Conservation (phyloP, 2,888 invertebrate genomes). For the Himalopsyche kuldschensis region DNA sequence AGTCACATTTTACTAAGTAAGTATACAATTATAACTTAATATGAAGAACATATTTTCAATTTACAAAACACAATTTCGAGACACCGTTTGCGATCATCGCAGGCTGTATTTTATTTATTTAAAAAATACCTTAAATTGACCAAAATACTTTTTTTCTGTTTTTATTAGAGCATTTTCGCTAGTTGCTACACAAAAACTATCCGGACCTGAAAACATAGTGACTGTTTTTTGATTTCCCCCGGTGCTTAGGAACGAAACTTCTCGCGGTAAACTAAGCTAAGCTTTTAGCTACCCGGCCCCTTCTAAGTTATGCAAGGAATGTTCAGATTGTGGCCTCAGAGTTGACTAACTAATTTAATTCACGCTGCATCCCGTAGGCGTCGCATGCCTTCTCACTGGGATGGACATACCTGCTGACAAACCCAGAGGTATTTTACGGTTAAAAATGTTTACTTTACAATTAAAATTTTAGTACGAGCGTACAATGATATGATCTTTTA, state of each 20-base stretch:
- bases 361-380: conserved; percentile 1
- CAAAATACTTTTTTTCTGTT: no score
- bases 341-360: conserved; percentile 5
- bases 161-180: no score
- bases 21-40: no score
- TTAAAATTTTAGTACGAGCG: no score
- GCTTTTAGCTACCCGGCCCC: background rate
- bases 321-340: background rate
- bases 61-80: no score
- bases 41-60: no score
- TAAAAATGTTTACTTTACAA: no score
- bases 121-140: no score
- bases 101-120: no score
- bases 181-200: background rate
- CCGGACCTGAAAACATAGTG: background rate
- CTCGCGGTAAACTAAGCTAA: background rate
- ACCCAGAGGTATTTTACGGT: background rate
- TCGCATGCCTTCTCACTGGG: background rate
- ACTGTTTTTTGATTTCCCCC: background rate
- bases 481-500: no score
- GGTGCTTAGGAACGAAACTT: background rate
- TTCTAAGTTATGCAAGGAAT: background rate
- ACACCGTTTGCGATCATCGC: no score
- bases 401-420: background rate
- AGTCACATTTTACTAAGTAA: no score